A percentile compares a stretch with the other conserved stretches of the same genome.
Conservation (phyloP, 2,888 invertebrate species). For the Athrips mouffetella region DNA sequence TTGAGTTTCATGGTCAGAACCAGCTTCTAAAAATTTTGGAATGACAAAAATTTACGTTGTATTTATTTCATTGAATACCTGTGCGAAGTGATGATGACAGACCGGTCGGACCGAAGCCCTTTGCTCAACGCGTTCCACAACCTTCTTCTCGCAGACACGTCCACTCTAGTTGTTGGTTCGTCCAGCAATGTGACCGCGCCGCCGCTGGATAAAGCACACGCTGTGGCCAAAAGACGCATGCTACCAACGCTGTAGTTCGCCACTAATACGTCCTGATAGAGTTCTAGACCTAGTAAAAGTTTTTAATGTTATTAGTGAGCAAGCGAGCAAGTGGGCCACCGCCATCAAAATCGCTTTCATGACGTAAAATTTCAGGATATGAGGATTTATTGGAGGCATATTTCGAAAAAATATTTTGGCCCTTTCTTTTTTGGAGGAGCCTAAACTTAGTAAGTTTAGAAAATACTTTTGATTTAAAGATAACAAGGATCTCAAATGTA, state of each 20-base stretch:
- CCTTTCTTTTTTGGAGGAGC: too few species aligned
- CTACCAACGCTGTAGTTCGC: constrained; percentile 84
- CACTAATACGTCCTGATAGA: not conserved
- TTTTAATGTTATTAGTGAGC: not conserved
- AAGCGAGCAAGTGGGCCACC: not conserved
- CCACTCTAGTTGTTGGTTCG: constrained; percentile 85
- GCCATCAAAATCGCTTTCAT: too few species aligned
- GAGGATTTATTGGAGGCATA: too few species aligned
- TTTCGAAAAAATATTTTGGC: too few species aligned
- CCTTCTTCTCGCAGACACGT: constrained; percentile 81
- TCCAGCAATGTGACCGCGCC: constrained; percentile 82
- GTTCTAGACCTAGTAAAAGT: not conserved
- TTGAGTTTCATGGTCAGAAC: too few species aligned
- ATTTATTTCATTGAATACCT: too few species aligned
- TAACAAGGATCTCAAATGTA: too few species aligned
- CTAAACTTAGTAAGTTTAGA: too few species aligned
- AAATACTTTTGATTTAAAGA: too few species aligned
- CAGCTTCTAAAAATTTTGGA: too few species aligned
- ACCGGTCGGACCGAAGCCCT: constrained; percentile 53
- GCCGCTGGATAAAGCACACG: constrained; percentile 28
- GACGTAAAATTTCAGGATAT: too few species aligned
- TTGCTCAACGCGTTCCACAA: constrained; percentile 80
- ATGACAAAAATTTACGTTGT: too few species aligned
- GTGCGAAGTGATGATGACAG: constrained; percentile 84
- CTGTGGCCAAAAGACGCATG: constrained; percentile 75